Evolutionary conservation across 2,888 invertebrate species (phyloP), one percentile per base, ranked within the genome.

Genomic region (Ophioninae sp.): DNA sequence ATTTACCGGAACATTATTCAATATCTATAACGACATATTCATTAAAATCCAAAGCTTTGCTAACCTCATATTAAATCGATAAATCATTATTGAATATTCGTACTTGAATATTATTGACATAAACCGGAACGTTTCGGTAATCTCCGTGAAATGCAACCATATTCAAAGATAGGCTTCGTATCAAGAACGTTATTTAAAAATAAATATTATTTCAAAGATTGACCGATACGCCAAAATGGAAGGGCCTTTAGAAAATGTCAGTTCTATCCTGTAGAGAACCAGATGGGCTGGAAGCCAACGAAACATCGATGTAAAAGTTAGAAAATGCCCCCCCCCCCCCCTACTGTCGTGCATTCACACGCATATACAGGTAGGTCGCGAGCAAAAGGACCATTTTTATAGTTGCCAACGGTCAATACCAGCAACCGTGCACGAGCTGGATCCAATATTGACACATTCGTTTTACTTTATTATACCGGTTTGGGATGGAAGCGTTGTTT

Each of bases 391-490:
- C 13, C 7, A 68, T 17, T 59, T 69, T 51, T 30, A n/a, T 59
- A 22, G 59, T 10, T 63, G 13, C 7, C 17, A 7, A 73, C n/a
- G 39, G 13, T 37, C 39, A 30, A 39, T 9, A 6, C 5, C 51
- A 2, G 17, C 17, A 51, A 13, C 17, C 51, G 17, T 51, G 51
- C 51, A 51, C 17, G 17, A 17, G 51, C 13, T 58, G 71, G 20
- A 61, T 69, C 61, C 22, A 56, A 80, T 75, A 80, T 75, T 63
- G 69, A 80, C 63, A 74, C 79, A 23, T 41, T 58, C 10, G 10
- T 59, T 80, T 41, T 69, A 75, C 69, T 75, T 72, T 44, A 79
- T 82, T 82, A 79, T 75, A 44, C 56, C 65, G 39, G 41, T 20
- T 72, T 41, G 17, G 17, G 51, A 2, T 8, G 9, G 20, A 64